Conservation (phyloP, 2,888 invertebrate species). For the Agrotis exclamationis region DNA sequence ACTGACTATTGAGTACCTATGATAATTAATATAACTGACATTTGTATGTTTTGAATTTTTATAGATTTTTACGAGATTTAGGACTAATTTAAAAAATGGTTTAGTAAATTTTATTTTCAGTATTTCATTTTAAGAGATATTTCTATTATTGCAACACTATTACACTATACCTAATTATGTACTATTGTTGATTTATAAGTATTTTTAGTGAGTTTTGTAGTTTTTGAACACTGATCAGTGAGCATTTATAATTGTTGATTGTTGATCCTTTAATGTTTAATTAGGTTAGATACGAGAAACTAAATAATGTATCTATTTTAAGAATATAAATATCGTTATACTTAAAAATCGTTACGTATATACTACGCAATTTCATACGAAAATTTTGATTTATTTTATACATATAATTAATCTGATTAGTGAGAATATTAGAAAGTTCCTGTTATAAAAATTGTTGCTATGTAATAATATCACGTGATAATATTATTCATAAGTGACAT, state of each 20-base stretch:
- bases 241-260: constrained; percentile 18
- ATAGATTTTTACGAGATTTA: constrained; percentile 30
- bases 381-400: constrained; percentile 2
- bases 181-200: constrained; percentile 28
- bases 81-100: constrained; percentile 20
- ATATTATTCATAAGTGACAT: constrained; percentile 8
- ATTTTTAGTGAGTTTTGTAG: constrained; percentile 26
- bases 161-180: constrained; percentile 21
- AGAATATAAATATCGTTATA: constrained; percentile 14
- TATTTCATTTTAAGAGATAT: constrained; percentile 17
- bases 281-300: constrained; percentile 15
- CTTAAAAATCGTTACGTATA: constrained; percentile 14
- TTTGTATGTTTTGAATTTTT: constrained; percentile 20
- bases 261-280: constrained; percentile 18
- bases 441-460: no score
- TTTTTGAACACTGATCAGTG: constrained; percentile 19
- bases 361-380: constrained; percentile 13
- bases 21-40: constrained; percentile 18
- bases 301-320: constrained; percentile 18
- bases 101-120: constrained; percentile 18
- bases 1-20: constrained; percentile 18
- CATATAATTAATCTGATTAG: no score
- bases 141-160: constrained; percentile 19
- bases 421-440: no score
- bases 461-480: no score